Base-by-base conservation (phyloP, 2,888 invertebrate species). In the Apoda limacodes region DNA sequence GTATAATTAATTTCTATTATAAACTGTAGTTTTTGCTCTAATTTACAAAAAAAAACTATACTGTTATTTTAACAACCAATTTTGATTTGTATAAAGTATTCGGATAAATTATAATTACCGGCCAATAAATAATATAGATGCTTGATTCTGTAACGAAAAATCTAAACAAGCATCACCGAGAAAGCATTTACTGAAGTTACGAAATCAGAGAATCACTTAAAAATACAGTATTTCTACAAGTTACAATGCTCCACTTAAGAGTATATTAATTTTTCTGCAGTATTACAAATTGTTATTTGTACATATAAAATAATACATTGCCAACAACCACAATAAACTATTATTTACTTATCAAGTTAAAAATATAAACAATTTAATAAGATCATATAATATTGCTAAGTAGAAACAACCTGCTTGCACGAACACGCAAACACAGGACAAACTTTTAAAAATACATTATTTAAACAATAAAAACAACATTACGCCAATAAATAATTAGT, bases 241-340 rank as follows among this genome's bases (percentile, higher is more conserved):
- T n/a, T n/a, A n/a, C 37, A 42, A 45, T 39, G 36, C 35, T 48
- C 51, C 47, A 48, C 64, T 64, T 71, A 74, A 39, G 59, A 55
- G 67, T 75, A 75, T 50, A 59, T 69, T 72, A 71, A 58, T 61
- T 51, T 67, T 59, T 55, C 53, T 57, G 62, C 56, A 65, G 63
- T 66, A n/a, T n/a, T n/a, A n/a, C 70, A 66, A 71, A 71, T 68
- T 65, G 69, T 71, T 75, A 74, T 78, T 78, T 78, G 80, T 78
- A 80, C 80, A 78, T 55, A 58, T 61, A 52, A 70, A 76, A 70
- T 72, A 72, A 74, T 74, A 72, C 64, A 63, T 59, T 68, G 60
- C 67, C 71, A 74, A 76, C 78, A 68, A 72, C 71, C 66, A 61
- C 62, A 54, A 75, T 72, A 74, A 69, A 76, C 69, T 75, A 68